phyloP scores from a whole-genome alignment of 2,113 vertebrate genomes.

The Tautogolabrus adspersus region DNA sequence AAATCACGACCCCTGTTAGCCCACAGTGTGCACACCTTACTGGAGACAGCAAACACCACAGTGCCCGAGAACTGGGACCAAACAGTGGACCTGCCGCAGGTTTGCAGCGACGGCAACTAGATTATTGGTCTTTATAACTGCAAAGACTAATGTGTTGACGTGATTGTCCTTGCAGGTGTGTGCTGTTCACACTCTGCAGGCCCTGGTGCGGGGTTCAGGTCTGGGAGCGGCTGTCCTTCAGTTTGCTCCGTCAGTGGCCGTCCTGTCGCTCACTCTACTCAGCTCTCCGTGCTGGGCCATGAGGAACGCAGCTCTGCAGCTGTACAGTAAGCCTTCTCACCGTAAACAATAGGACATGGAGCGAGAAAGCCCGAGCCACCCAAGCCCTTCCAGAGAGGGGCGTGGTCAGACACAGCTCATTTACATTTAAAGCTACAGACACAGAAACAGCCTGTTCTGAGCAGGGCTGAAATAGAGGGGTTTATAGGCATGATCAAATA shows the following conservation, averaged over 20 bases:
- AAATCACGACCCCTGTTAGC: conserved; percentile 82
- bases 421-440: too few relatives aligned
- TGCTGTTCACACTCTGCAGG: conserved; percentile 89
- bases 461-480: too few relatives aligned
- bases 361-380: too few relatives aligned
- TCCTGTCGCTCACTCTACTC: conserved; percentile 83
- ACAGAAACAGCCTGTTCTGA: too few relatives aligned
- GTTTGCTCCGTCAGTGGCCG: conserved; percentile 79
- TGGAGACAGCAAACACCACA: conserved; percentile 78
- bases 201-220: conserved; percentile 84
- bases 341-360: too few relatives aligned
- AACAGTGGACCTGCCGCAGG: conserved; percentile 91
- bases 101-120: conserved; percentile 39
- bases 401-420: too few relatives aligned
- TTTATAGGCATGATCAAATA: too few relatives aligned
- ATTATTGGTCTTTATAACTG: not conserved
- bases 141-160: not conserved
- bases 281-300: conserved; percentile 91
- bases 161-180: conserved; percentile 83
- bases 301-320: conserved; percentile 92
- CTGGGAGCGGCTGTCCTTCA: conserved; percentile 83
- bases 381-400: too few relatives aligned
- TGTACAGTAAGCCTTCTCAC: too few relatives aligned
- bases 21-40: conserved; percentile 79
- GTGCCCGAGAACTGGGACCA: conserved; percentile 87